Evolutionary conservation across 2,888 invertebrate genomes (phyloP), one percentile per base, ranked within the genome.

Genomic region (Achlya flavicornis): DNA sequence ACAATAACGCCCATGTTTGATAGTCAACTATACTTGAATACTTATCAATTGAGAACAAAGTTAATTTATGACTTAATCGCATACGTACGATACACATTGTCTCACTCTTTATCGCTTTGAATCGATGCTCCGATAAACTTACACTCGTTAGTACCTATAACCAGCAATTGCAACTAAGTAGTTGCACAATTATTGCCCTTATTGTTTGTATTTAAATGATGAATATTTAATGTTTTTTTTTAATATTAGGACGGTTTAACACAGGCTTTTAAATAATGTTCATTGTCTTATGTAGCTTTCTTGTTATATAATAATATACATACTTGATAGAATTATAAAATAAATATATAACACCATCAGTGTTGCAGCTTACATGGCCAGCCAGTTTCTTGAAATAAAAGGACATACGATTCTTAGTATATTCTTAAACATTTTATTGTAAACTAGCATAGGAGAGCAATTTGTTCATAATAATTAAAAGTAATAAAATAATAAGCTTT

Each of bases 41-140:
- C 32, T 57, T 32, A 26, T 41, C 53, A 12, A 32, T 57, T 48
- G 57, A 62, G 62, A 38, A 61, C 63, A 64, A 62, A 60, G 60
- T 64, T 66, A 67, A 63, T 65, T 65, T 59, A 66, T 66, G 59
- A 64, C 48, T 64, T 62, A 58, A 67, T 62, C 63, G 26, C 64
- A 64, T 67, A 66, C 12, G 41, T 12, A 12, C 11, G 12, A 4
- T 33, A 53, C 41, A 41, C 41, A 41, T 41, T 8, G 38, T 38
- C 38, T 38, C 12, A 41, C n/a, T 46, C 26, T 57, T 33, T 62
- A 66, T 67, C 63, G 65, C 61, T 59, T 12, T 33, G 60, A 61
- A 67, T 63, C 61, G 58, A 62, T 63, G 62, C 63, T 63, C 43
- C n/a, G 59, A 59, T 59, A 58, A 46, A 48, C 16, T 26, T 48